phyloP scores from a whole-genome alignment of 2,797 vertebrate species.

The Labroides dimidiatus region DNA sequence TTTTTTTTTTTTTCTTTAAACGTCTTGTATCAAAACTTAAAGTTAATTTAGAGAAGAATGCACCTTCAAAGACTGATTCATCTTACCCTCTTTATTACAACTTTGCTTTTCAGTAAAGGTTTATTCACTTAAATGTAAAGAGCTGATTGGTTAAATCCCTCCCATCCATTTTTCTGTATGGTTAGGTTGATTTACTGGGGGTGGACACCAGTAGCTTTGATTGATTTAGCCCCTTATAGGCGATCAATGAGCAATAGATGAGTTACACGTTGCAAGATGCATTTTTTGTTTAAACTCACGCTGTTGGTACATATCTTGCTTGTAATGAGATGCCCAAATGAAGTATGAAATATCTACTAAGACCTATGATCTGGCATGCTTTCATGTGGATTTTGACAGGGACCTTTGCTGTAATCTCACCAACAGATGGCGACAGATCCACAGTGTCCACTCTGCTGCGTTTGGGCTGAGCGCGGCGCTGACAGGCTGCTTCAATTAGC shows the following conservation, averaged over 20 bases:
- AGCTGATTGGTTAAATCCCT: constrained; percentile 35
- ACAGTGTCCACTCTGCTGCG: constrained; percentile 27
- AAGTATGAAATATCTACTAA: background rate
- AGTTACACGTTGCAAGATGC: constrained; percentile 9
- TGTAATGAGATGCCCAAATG: background rate
- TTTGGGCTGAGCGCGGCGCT: constrained; percentile 6
- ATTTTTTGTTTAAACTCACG: constrained; percentile 24
- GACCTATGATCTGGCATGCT: background rate
- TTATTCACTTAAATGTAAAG: constrained; percentile 24
- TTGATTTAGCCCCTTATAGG: constrained; percentile 51
- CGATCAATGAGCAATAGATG: constrained; percentile 52
- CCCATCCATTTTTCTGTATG: background rate
- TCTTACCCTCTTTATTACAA: constrained; percentile 8
- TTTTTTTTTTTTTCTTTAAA: background rate
- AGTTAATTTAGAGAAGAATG: constrained; percentile 26
- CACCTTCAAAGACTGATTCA: constrained; percentile 21
- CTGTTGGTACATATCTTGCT: background rate
- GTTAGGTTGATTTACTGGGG: constrained; percentile 55
- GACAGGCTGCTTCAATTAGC: background rate
- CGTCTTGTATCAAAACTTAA: constrained; percentile 25
- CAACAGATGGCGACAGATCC: constrained; percentile 78
- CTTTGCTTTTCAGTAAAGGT: constrained; percentile 19
- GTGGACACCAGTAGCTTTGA: constrained; percentile 34
- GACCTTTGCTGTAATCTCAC: constrained; percentile 25
- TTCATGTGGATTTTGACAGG: background rate